These are phyloP conservation scores for Nothobranchius furzeri DNA, from an alignment of 2,113 vertebrate genomes.

Conservation along the genomic window DNA sequence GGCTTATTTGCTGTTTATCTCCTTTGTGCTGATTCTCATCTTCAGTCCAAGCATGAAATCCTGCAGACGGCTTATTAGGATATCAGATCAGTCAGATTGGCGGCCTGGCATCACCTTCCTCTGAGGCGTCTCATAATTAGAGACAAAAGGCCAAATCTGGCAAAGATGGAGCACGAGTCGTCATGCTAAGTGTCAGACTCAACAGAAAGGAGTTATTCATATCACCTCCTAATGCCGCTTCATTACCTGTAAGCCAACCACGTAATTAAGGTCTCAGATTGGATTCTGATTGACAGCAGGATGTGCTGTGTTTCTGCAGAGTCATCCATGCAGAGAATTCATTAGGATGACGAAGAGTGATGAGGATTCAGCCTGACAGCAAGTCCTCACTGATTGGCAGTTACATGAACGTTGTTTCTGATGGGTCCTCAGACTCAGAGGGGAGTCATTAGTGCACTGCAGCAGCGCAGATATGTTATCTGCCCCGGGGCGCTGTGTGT, in stretches of 20 bases:
- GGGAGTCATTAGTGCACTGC: slow-evolving; percentile 50
- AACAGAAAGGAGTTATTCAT: slow-evolving; percentile 34
- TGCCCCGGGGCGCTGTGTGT: slow-evolving; percentile 28
- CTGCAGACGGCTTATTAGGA: slow-evolving; percentile 15
- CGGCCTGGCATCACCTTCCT: slow-evolving; percentile 18
- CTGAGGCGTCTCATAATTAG: slow-evolving; percentile 9
- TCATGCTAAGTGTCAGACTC: slow-evolving; percentile 14
- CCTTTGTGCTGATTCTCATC: not conserved
- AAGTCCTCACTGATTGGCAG: slow-evolving; percentile 47
- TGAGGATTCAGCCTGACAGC: slow-evolving; percentile 7
- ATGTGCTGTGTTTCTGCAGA: slow-evolving; percentile 8
- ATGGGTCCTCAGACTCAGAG: slow-evolving; percentile 33
- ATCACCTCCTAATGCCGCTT: slow-evolving; percentile 29
- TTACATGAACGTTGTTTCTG: slow-evolving; percentile 32
- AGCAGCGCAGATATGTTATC: slow-evolving; percentile 28
- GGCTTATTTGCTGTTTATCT: not conserved
- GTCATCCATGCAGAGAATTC: slow-evolving; percentile 1
- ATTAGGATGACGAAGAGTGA: slow-evolving; percentile 20
- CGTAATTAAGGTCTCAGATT: slow-evolving; percentile 61
- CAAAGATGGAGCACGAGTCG: slow-evolving; percentile 7
- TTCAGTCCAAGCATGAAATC: not conserved
- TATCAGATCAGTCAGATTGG: slow-evolving; percentile 3
- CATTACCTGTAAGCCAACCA: slow-evolving; percentile 47
- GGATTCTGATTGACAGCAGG: slow-evolving; percentile 54
- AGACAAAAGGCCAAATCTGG: slow-evolving; percentile 30